Evolutionary conservation across 92 coral and sea anemone species (phyloP).

Genomic region (Anthopleura xanthogrammica): DNA sequence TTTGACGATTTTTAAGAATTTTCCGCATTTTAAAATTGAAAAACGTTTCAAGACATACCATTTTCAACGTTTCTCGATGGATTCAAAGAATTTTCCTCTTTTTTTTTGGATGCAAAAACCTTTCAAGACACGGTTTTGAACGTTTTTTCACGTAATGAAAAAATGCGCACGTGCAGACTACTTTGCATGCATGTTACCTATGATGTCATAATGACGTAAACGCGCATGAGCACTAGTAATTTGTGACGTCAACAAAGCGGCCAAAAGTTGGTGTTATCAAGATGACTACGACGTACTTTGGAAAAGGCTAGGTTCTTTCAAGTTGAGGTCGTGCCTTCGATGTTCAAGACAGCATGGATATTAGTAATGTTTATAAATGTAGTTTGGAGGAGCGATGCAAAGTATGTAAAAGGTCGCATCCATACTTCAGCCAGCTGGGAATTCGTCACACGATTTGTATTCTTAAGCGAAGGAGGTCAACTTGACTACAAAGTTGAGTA

Average conservation of each 20-base stretch:
- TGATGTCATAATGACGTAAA: not conserved
- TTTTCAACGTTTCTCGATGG: no score
- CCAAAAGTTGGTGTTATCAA: not conserved
- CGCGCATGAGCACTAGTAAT: not conserved
- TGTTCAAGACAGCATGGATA: not conserved
- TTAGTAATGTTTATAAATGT: not conserved
- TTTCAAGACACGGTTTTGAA: no score
- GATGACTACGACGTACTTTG: not conserved
- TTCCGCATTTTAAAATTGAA: no score
- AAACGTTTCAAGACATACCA: no score
- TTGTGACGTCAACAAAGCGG: not conserved
- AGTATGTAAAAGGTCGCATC: constrained; percentile 52
- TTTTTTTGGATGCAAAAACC: no score
- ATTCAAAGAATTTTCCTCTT: no score
- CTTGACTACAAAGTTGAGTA: constrained; percentile 55
- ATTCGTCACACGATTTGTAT: constrained; percentile 53
- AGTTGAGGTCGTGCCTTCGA: not conserved
- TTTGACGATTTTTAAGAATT: no score
- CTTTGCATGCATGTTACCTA: not conserved
- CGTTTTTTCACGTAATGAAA: no score
- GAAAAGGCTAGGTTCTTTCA: not conserved
- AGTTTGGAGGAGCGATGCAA: constrained; percentile 5
- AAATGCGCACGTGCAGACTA: no score
- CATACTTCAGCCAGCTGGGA: constrained; percentile 40
- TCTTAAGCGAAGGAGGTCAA: constrained; percentile 46